Base-by-base conservation (phyloP, 2,113 vertebrate species). In the Heterochromis multidens region DNA sequence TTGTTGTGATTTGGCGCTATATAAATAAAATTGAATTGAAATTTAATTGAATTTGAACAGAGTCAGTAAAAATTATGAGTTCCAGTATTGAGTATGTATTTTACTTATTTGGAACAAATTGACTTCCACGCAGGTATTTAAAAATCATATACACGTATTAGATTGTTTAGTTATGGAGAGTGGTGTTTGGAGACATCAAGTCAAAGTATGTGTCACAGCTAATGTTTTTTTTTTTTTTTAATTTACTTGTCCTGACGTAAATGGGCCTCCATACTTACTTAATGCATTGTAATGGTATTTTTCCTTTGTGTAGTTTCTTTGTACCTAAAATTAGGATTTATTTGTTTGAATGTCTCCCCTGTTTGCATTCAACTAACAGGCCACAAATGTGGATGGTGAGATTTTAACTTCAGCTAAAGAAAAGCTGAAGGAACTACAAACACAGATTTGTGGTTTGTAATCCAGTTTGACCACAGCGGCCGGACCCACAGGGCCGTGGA, bases 391-490 rank as follows among this genome's bases (percentile, higher is more conserved):
- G 59, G 16, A 7, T 6, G 76, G 54, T 78, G 58, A 59, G 56
- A 67, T 37, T 67, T 29, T 52, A 21, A 11, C n/a, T 40, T 27
- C 25, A 35, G 35, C 40, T 37, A 7, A 33, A 61, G 63, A 13
- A 29, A n/a, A 16, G 3, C 19, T 27, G 40, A 80, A 59, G 81
- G 58, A 76, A 80, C 70, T 57, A 49, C 77, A 82, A 85, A 87
- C 83, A 83, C 58, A 81, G 83, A 81, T 25, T 54, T 58, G 81
- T 62, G 89, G 87, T 83, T 67, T 72, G 84, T 85, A 85, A 85
- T 90, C 85, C 80, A 17, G 88, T 60, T 59, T 76, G 90, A 92
- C 94, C 93, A 84, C 87, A 85, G 84, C n/a, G n/a, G 27, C 13
- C 2, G 79, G 86, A 87, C 83, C 84, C 88, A 84, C 79, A 35